These are phyloP conservation scores for Oscheius sp. DNA, from an alignment of 2,888 invertebrate genomes.

Conservation along the genomic window DNA sequence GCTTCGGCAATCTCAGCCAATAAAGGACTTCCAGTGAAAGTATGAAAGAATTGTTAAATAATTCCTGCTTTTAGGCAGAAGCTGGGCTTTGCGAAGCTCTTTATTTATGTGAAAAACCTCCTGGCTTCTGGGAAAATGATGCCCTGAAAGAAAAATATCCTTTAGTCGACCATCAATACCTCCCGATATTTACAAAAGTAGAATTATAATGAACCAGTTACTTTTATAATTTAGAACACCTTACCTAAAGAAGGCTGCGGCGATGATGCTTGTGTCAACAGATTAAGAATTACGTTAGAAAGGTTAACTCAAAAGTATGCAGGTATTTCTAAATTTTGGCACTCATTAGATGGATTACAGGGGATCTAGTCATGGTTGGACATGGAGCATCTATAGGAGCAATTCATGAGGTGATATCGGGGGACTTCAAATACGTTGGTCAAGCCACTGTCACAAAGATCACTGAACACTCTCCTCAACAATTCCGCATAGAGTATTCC, in stretches of 20 bases:
- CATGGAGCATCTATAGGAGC: constrained; percentile 72
- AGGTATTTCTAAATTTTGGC: constrained; percentile 24
- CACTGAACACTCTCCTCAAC: constrained; percentile 48
- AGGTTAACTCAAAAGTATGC: constrained; percentile 59
- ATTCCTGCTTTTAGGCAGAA: constrained; percentile 51
- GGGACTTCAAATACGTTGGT: constrained; percentile 69
- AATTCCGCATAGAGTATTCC: constrained; percentile 54
- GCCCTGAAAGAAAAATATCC: constrained; percentile 64
- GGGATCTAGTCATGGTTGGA: constrained; percentile 64
- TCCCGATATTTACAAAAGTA: constrained; percentile 62
- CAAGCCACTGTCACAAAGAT: constrained; percentile 65
- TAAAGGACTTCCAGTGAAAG: constrained; percentile 63
- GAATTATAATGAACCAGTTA: too few species aligned
- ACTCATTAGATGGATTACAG: constrained; percentile 36
- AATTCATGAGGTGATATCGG: constrained; percentile 63
- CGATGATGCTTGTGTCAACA: constrained; percentile 67
- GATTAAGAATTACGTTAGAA: constrained; percentile 58
- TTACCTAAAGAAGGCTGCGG: constrained; percentile 64
- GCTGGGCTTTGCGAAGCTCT: constrained; percentile 68
- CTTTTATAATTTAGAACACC: constrained; percentile 42
- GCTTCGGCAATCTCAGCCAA: constrained; percentile 57
- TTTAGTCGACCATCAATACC: constrained; percentile 60
- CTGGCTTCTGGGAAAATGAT: constrained; percentile 57
- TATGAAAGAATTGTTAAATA: constrained; percentile 14
- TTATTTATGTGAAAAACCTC: constrained; percentile 67